Conservation (phyloP, 1,140 invertebrate genomes). For the Microvelia longipes region DNA sequence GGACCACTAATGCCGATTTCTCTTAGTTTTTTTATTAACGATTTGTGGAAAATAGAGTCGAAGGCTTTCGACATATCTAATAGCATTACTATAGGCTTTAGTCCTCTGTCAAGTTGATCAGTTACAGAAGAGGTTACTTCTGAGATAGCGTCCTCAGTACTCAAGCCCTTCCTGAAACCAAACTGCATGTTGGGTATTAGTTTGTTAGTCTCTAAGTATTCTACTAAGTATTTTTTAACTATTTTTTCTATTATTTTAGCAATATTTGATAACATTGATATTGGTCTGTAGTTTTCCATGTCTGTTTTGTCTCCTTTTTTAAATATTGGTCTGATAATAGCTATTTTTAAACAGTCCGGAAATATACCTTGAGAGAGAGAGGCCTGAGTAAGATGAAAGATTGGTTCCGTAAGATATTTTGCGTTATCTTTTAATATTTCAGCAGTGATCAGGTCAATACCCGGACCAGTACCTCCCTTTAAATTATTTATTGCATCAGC, state of each 20-base stretch:
- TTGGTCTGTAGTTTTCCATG: background rate
- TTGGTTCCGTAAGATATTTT: background rate
- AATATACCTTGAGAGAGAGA: background rate
- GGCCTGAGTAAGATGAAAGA: background rate
- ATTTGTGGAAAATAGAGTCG: background rate
- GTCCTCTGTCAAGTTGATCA: background rate
- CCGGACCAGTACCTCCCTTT: background rate
- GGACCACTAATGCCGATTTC: background rate
- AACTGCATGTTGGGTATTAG: background rate
- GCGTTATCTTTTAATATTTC: background rate
- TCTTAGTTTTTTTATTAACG: background rate
- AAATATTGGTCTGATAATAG: background rate
- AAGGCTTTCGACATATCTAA: background rate
- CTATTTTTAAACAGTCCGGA: background rate
- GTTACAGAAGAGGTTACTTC: background rate
- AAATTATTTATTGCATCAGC: background rate
- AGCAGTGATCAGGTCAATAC: background rate
- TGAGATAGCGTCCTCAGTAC: background rate
- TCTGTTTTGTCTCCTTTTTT: background rate
- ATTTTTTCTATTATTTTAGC: background rate
- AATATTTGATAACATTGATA: background rate
- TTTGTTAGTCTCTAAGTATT: background rate
- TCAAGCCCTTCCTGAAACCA: background rate
- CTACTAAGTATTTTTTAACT: background rate
- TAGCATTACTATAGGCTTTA: background rate